Conservation (phyloP, 2,888 invertebrate species). For the Tipula vernalis region DNA sequence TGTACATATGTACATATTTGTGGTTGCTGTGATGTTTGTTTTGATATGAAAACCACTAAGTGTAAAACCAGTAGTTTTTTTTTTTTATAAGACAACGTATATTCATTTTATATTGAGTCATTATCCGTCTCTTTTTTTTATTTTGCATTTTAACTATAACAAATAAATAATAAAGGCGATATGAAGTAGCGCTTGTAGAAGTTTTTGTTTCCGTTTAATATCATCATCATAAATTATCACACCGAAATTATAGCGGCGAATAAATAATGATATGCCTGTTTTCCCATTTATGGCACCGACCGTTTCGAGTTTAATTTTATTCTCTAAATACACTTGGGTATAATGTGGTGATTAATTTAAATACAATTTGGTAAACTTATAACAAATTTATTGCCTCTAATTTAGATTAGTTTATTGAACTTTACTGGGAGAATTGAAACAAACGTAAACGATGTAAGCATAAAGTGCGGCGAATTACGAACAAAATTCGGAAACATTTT, state of each 20-base stretch:
- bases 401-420: too few species aligned
- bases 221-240: not conserved
- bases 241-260: too few species aligned
- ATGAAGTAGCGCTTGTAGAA: not conserved
- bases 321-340: not conserved
- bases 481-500: too few species aligned
- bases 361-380: too few species aligned
- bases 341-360: not conserved
- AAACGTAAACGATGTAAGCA: too few species aligned
- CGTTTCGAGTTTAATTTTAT: not conserved
- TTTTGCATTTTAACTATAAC: not conserved
- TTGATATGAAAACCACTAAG: not conserved
- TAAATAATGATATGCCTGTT: not conserved
- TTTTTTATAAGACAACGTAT: not conserved
- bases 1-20: not conserved
- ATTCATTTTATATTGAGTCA: not conserved
- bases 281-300: not conserved
- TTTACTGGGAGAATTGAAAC: too few species aligned
- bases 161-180: not conserved
- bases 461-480: too few species aligned
- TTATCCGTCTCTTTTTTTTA: not conserved
- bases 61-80: not conserved
- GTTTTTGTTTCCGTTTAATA: not conserved
- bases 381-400: too few species aligned
- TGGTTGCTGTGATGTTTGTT: not conserved